Conservation (phyloP, 2,797 vertebrate species). For the Tympanoctomys barrerae region DNA sequence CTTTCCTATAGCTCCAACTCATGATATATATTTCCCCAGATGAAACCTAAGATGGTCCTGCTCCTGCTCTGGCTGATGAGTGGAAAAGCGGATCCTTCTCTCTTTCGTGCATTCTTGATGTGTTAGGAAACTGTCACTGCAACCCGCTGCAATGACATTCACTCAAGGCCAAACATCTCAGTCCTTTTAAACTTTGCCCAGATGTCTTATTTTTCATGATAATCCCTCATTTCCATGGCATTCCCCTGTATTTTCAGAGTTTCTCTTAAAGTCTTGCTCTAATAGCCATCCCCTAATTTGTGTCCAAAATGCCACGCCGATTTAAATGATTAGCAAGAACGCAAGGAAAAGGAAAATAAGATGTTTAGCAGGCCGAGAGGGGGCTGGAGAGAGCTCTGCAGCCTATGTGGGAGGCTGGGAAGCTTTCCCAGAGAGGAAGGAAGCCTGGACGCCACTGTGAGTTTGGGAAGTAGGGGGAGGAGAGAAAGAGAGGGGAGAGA, state of each 20-base stretch:
- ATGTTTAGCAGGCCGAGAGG: neutral
- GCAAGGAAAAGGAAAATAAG: constrained; percentile 36
- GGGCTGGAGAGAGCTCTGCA: neutral
- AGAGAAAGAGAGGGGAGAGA: too few species aligned
- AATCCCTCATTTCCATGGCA: constrained; percentile 39
- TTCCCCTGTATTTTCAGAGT: constrained; percentile 38
- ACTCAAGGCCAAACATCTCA: constrained; percentile 17
- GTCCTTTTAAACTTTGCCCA: constrained; percentile 68
- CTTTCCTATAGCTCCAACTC: neutral
- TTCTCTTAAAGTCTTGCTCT: constrained; percentile 17
- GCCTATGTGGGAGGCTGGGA: neutral
- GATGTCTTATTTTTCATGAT: constrained; percentile 44
- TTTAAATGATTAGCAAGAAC: constrained; percentile 37
- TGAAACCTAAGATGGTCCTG: constrained; percentile 59
- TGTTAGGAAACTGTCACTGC: constrained; percentile 53
- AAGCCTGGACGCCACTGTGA: neutral
- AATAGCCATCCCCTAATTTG: neutral
- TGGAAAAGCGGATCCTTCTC: constrained; percentile 59
- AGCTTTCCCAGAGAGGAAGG: neutral
- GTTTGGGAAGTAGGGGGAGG: too few species aligned
- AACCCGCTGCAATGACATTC: constrained; percentile 14
- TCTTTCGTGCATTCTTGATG: neutral
- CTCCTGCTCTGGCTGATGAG: constrained; percentile 19
- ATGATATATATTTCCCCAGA: constrained; percentile 36
- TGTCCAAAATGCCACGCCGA: constrained; percentile 1